Percentiles rank a stretch among this genome's conserved stretches.
These are phyloP conservation scores for Grantiella picta DNA, from an alignment of 2,113 vertebrate genomes.

Conservation along the genomic window DNA sequence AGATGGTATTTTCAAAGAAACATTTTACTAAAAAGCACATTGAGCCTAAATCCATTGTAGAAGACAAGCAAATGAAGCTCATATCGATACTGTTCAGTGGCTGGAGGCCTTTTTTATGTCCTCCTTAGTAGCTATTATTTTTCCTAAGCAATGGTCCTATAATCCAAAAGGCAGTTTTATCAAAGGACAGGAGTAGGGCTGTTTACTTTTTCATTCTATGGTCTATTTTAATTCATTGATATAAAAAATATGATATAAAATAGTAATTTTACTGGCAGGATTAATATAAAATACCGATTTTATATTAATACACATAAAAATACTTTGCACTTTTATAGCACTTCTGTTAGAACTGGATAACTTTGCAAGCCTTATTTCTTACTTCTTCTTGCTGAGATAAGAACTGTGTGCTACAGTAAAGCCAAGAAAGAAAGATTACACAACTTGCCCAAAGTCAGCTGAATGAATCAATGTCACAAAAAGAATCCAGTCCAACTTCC, in stretches of 20 bases:
- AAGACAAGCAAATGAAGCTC: neutral
- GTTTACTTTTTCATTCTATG: neutral
- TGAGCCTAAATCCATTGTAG: neutral
- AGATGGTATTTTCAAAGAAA: neutral
- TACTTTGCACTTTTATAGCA: constrained; percentile 63
- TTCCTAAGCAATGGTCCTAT: neutral
- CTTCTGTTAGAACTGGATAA: neutral
- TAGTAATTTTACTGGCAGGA: neutral
- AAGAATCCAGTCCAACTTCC: neutral
- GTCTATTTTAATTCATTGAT: neutral
- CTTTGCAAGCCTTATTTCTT: neutral
- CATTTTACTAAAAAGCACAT: neutral
- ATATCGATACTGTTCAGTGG: neutral
- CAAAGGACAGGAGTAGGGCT: neutral
- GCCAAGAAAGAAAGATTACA: neutral
- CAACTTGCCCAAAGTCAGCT: constrained; percentile 26
- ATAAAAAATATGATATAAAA: neutral
- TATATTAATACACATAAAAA: neutral
- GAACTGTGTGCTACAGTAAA: neutral
- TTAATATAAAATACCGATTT: neutral
- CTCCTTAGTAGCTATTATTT: neutral
- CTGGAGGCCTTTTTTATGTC: neutral
- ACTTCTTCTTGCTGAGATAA: neutral
- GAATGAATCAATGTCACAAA: neutral
- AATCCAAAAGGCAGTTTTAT: neutral